These are phyloP conservation scores for Periophthalmus modestus DNA, from an alignment of 2,113 vertebrate species.

Conservation along the genomic window DNA sequence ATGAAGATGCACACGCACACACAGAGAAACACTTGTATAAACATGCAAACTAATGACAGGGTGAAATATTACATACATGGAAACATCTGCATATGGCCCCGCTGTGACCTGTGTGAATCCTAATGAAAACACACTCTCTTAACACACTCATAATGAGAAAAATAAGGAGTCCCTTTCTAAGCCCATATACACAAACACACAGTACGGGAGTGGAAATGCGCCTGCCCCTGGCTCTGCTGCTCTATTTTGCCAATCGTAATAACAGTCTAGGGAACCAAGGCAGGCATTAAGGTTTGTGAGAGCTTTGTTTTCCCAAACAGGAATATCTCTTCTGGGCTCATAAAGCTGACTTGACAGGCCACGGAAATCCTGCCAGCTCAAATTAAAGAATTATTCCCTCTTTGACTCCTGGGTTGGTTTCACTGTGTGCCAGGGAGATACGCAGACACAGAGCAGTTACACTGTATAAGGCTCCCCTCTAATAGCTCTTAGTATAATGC, in stretches of 20 bases:
- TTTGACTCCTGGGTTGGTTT: conserved; percentile 31
- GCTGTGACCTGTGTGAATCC: background rate
- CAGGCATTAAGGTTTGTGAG: conserved; percentile 57
- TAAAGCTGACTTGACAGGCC: conserved; percentile 64
- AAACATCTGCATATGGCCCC: background rate
- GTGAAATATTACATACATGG: conserved; percentile 3
- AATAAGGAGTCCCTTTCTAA: conserved; percentile 13
- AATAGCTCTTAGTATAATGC: conserved; percentile 20
- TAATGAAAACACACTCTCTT: conserved; percentile 18
- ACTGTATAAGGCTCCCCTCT: conserved; percentile 21
- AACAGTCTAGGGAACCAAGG: conserved; percentile 58
- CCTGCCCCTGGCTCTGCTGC: conserved; percentile 50
- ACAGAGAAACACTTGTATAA: conserved; percentile 6
- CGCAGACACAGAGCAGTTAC: conserved; percentile 19
- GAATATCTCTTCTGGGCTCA: conserved; percentile 56
- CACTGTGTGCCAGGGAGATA: conserved; percentile 31
- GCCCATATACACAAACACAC: conserved; percentile 20
- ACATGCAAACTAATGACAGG: conserved; percentile 6
- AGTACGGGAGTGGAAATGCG: conserved; percentile 42
- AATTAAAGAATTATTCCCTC: conserved; percentile 60
- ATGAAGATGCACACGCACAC: background rate
- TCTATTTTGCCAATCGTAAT: conserved; percentile 55
- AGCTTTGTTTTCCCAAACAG: conserved; percentile 65
- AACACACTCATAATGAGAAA: background rate
- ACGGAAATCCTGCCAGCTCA: conserved; percentile 54